Percentiles rank a stretch among this genome's conserved stretches.
Conservation (phyloP, 1,140 invertebrate genomes). For the Drosophila lacteicornis region DNA sequence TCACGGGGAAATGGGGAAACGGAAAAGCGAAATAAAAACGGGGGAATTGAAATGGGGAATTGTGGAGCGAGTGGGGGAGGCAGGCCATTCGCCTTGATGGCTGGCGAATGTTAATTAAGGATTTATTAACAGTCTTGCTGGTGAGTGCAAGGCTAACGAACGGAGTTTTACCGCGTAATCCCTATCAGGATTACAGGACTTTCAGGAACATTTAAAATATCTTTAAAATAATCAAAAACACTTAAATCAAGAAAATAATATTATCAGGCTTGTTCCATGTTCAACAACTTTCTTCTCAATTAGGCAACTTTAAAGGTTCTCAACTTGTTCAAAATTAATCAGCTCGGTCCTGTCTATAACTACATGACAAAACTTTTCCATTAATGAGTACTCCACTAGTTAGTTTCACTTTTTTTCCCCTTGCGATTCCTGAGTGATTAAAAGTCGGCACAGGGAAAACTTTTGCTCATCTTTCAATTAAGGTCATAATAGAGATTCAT, state of each 20-base stretch:
- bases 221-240: no score
- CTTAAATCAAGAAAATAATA: no score
- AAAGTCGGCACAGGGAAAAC: conserved; percentile 3
- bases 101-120: conserved; percentile 65
- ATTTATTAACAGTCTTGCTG: conserved; percentile 54
- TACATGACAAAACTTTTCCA: background rate
- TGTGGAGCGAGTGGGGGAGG: background rate
- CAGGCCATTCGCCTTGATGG: conserved; percentile 33
- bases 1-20: background rate
- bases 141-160: conserved; percentile 13
- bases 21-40: conserved; percentile 1
- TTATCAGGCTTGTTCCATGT: background rate
- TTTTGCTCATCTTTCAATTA: conserved; percentile 19
- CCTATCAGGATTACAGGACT: background rate
- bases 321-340: no score
- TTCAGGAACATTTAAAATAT: no score
- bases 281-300: background rate
- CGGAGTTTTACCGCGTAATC: background rate
- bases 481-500: conserved; percentile 10
- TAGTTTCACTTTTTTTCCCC: background rate
- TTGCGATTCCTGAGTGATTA: conserved; percentile 12
- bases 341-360: background rate
- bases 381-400: conserved; percentile 3
- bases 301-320: no score
- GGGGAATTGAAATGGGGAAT: conserved; percentile 32